Conservation (phyloP, 2,797 vertebrate species). For the Gymnopithys bicolor region DNA sequence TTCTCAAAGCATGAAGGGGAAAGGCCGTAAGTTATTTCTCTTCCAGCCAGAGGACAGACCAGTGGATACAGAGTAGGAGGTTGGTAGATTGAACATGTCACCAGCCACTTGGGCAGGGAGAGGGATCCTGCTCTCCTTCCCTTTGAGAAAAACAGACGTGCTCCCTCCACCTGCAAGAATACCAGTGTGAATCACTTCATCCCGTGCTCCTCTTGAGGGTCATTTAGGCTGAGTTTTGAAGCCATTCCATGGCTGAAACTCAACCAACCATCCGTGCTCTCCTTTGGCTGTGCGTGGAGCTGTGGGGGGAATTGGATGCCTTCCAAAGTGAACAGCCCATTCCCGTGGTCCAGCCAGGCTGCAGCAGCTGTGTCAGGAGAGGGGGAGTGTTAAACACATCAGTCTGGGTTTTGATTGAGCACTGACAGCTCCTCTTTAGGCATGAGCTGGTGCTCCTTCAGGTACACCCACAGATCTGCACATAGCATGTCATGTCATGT, state of each 20-base stretch:
- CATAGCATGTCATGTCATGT: rapidly evolving
- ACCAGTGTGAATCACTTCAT: neutral
- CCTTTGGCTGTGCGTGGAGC: neutral
- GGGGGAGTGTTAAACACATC: neutral
- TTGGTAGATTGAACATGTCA: neutral
- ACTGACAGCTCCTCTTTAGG: neutral
- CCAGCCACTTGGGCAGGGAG: neutral
- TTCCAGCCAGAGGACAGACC: neutral
- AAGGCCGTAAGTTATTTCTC: neutral
- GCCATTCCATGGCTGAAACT: neutral
- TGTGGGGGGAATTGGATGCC: neutral
- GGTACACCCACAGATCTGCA: rapidly evolving
- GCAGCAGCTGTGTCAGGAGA: neutral
- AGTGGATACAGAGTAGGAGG: neutral
- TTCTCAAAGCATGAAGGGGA: neutral
- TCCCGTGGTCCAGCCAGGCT: neutral
- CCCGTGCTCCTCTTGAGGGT: neutral
- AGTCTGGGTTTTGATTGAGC: neutral
- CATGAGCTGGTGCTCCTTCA: neutral
- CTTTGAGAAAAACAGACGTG: neutral
- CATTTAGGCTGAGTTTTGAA: neutral
- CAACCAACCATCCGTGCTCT: neutral
- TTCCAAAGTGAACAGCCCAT: neutral
- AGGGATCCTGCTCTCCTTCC: neutral
- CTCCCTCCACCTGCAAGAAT: neutral